These are phyloP conservation scores for Leptestheria dahalacensis DNA, from an alignment of 1,140 invertebrate species.

Conservation along the genomic window DNA sequence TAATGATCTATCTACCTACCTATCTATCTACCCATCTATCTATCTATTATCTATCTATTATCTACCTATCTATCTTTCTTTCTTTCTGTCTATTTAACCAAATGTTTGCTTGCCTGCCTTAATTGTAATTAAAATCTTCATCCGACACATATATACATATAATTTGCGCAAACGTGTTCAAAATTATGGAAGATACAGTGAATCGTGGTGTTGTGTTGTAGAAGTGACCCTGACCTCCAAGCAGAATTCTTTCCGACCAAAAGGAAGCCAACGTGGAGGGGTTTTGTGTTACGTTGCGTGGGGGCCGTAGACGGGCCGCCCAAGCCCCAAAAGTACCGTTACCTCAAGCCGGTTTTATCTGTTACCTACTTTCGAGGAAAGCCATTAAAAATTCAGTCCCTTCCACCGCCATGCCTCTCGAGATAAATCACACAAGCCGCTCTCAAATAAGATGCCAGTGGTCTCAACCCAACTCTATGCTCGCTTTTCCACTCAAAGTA, in stretches of 20 bases:
- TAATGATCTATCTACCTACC: too few species aligned
- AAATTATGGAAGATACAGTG: not conserved
- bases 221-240: not conserved
- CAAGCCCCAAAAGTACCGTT: not conserved
- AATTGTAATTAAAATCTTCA: too few species aligned
- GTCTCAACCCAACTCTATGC: not conserved
- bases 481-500: too few species aligned
- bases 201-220: not conserved
- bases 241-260: not conserved
- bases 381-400: not conserved
- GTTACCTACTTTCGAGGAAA: not conserved
- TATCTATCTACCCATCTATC: too few species aligned
- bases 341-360: not conserved
- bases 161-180: too few species aligned
- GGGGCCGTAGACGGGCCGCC: too few species aligned
- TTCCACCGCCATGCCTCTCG: not conserved
- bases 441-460: not conserved
- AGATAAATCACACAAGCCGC: not conserved
- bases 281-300: not conserved
- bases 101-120: too few species aligned
- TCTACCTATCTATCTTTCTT: too few species aligned
- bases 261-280: not conserved
- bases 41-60: too few species aligned
- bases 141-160: too few species aligned
- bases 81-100: too few species aligned